Evolutionary conservation across 2,113 vertebrate genomes (phyloP).

Genomic region (Neodon shergylaensis): DNA sequence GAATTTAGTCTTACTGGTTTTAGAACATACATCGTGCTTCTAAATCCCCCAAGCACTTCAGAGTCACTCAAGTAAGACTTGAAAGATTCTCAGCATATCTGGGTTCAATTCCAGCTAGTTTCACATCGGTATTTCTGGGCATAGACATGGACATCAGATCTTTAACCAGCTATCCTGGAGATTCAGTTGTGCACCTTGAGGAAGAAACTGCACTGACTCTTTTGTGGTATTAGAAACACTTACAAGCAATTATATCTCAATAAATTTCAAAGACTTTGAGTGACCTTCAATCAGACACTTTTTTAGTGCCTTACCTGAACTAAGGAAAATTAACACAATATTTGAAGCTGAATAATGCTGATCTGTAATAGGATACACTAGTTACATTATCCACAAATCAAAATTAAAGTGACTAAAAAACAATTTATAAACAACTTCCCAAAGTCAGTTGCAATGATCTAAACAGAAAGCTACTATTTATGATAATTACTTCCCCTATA

Average conservation of each 20-base stretch:
- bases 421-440: background rate
- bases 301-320: background rate
- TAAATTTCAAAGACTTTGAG: slow-evolving; percentile 13
- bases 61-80: background rate
- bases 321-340: background rate
- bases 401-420: background rate
- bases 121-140: background rate
- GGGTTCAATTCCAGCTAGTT: background rate
- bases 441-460: background rate
- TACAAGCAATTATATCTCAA: background rate
- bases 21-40: background rate
- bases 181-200: background rate
- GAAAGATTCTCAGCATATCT: background rate
- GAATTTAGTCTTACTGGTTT: background rate
- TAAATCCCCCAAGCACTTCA: background rate
- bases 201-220: background rate
- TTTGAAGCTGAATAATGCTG: background rate
- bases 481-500: background rate
- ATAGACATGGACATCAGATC: background rate
- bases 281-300: background rate
- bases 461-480: background rate
- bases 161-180: background rate
- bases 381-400: background rate
- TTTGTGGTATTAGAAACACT: slow-evolving; percentile 15
- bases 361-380: background rate